Percentiles rank a stretch among this genome's conserved stretches.
Conservation (phyloP, 2,113 vertebrate species). For the Cyrtonyx montezumae region DNA sequence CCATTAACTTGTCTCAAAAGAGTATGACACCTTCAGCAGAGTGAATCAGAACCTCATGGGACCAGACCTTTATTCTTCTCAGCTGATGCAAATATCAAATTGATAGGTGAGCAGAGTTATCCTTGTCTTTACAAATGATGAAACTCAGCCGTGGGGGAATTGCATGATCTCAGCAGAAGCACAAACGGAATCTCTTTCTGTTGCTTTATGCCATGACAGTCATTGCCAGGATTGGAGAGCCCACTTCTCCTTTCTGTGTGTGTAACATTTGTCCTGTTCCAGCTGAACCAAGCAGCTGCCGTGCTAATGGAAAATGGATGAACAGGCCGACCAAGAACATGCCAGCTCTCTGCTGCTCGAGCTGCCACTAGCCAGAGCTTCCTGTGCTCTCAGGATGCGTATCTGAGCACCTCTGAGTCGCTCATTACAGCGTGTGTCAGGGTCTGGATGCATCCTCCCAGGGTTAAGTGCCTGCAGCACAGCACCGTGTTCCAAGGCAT, state of each 20-base stretch:
- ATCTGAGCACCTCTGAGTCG: background rate
- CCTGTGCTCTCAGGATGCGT: background rate
- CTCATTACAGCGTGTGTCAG: background rate
- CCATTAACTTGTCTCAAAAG: constrained; percentile 4
- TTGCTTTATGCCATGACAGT: background rate
- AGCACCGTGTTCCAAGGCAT: background rate
- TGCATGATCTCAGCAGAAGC: background rate
- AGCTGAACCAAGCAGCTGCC: background rate
- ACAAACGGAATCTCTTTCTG: background rate
- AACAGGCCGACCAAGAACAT: background rate
- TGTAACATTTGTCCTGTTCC: background rate
- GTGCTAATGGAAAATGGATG: background rate
- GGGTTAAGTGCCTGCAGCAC: background rate
- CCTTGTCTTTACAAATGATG: constrained; percentile 7
- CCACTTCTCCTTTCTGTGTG: background rate
- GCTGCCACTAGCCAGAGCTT: background rate
- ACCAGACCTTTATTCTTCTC: constrained; percentile 17
- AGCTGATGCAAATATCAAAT: constrained; percentile 7
- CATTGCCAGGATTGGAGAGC: background rate
- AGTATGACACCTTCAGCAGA: background rate
- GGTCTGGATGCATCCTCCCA: background rate
- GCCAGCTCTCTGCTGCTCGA: background rate
- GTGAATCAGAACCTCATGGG: constrained; percentile 18
- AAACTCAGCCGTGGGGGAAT: background rate
- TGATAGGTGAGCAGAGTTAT: constrained; percentile 12